Percentiles rank a stretch among this genome's conserved stretches.
phyloP scores from a whole-genome alignment of 2,797 vertebrate species.

The Ciconia nigra region DNA sequence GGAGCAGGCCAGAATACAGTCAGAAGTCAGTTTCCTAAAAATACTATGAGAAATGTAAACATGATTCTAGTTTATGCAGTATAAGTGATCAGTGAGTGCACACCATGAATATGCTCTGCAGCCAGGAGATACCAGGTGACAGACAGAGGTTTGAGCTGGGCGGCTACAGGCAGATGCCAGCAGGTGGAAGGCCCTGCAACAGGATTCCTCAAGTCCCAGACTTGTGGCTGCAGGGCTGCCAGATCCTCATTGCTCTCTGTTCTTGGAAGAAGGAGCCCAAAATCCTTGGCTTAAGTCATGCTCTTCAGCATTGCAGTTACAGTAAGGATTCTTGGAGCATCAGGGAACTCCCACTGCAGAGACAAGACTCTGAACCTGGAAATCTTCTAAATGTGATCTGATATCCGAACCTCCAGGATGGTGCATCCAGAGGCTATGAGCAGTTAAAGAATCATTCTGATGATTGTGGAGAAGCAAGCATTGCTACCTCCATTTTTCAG shows the following conservation, averaged over 20 bases:
- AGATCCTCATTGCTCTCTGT: not conserved
- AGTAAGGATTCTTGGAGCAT: not conserved
- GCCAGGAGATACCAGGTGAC: not conserved
- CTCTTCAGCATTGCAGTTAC: not conserved
- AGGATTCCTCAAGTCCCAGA: not conserved
- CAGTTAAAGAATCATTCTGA: not conserved
- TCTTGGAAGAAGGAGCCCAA: not conserved
- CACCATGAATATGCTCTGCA: not conserved
- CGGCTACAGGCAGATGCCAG: not conserved
- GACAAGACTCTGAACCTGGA: not conserved
- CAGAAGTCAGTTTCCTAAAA: not conserved
- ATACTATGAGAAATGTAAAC: not conserved
- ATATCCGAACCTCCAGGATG: not conserved
- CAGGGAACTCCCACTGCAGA: not conserved
- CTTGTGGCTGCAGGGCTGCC: not conserved
- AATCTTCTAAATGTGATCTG: not conserved
- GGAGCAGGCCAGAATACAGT: not conserved
- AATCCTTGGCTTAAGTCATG: not conserved
- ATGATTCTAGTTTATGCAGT: not conserved
- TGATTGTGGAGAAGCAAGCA: not conserved
- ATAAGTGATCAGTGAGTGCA: not conserved
- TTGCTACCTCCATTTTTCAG: not conserved
- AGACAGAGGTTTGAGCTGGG: not conserved
- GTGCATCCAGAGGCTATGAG: not conserved
- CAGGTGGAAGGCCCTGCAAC: not conserved